Base-by-base conservation (phyloP, 2,888 invertebrate species). In the Dastarcus helophoroides region DNA sequence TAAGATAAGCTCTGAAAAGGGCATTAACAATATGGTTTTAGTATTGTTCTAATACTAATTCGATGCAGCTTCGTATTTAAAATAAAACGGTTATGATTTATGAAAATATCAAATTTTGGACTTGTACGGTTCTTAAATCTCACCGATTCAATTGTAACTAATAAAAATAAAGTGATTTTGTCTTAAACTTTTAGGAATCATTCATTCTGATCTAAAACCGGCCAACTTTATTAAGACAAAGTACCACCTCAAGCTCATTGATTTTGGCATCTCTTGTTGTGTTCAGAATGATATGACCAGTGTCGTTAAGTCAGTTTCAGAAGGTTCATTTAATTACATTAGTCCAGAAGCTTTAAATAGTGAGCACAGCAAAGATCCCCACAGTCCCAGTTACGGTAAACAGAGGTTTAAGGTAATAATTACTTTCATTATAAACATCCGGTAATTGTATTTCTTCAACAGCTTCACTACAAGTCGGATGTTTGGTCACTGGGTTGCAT, bases 401-500 rank as follows among this genome's bases (percentile, higher is more conserved):
- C 61, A 61, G 1, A 67, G 64, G 49, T 68, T 66, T 36, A 67
- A 67, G 45, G 62, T 64, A 45, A 38, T 21, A 36, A 2, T 19
- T n/a, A 14, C 8, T 25, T 17, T n/a, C n/a, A 17, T 17, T 7
- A 17, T 17, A 17, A 7, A 7, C 19, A 17, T n/a, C 19, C 6
- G 19, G n/a, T 7, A 7, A n/a, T 17, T 7, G n/a, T 17, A 7
- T 17, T 17, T 17, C 24, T 35, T 43, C 55, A 56, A 22, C 48
- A 90, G 88, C 81, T 93, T 43, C 82, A 83, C 39, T 83, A 77
- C 42, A 90, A 86, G 53, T 86, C 93, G 23, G 95, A 97, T 62
- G 89, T 97, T 29, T 97, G 97, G 97, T 93, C 94, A 0, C 67
- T 97, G 42, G 97, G 97, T 12, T 95, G 94, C 58, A 97, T 97